Evolutionary conservation across 1,140 invertebrate species (phyloP).

Genomic region (Fopius arisanus): DNA sequence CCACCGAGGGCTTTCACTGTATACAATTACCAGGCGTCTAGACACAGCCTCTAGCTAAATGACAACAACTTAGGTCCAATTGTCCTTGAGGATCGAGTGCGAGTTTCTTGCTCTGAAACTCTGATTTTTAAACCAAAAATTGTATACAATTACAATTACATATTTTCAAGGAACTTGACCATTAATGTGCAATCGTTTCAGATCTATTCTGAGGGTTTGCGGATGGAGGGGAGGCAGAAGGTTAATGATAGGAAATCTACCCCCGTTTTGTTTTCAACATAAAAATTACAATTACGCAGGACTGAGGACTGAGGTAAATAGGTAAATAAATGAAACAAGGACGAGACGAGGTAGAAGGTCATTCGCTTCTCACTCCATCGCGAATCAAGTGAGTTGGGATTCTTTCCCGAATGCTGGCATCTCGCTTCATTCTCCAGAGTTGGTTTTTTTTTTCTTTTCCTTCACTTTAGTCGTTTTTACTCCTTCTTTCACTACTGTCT

Average conservation of each 20-base stretch:
- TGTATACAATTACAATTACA: background rate
- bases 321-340: background rate
- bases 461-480: background rate
- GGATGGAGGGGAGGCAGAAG: background rate
- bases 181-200: background rate
- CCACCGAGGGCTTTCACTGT: background rate
- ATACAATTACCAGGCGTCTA: constrained; percentile 32
- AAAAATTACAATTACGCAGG: background rate
- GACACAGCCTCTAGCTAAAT: constrained; percentile 34
- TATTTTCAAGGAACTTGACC: constrained; percentile 1
- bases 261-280: background rate
- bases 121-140: background rate
- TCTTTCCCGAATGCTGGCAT: background rate
- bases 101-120: background rate
- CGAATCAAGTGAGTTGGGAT: background rate
- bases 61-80: constrained; percentile 32
- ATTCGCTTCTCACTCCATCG: background rate
- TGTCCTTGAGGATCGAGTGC: background rate
- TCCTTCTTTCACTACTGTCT: background rate
- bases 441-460: background rate
- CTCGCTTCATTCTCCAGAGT: background rate
- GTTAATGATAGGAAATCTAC: background rate
- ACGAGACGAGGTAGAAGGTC: background rate
- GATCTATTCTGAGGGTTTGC: background rate
- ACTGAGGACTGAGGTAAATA: background rate